Evolutionary conservation across 2,797 vertebrate species (phyloP).

Genomic region (Gephyroberyx darwinii): DNA sequence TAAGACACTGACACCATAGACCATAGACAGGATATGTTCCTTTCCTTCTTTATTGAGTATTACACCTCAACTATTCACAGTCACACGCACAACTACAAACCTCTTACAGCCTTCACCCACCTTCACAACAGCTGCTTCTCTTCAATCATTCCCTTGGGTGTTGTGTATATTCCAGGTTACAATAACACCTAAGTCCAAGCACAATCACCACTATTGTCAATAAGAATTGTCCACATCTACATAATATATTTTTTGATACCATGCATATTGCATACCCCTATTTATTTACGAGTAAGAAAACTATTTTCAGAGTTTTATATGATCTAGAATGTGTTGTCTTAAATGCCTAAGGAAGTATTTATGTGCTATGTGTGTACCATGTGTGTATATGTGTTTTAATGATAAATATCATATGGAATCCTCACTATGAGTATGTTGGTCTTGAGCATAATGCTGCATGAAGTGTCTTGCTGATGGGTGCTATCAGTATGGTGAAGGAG

Average conservation of each 20-base stretch:
- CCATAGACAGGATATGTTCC: slow-evolving; percentile 59
- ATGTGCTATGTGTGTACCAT: slow-evolving; percentile 80
- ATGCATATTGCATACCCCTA: slow-evolving; percentile 73
- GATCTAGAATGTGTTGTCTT: slow-evolving; percentile 75
- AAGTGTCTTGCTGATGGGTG: slow-evolving; percentile 80
- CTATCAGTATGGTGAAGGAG: slow-evolving; percentile 86
- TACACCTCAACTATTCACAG: slow-evolving; percentile 60
- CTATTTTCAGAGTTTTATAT: slow-evolving; percentile 79
- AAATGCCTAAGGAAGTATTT: slow-evolving; percentile 78
- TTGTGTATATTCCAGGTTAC: slow-evolving; percentile 62
- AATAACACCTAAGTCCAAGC: slow-evolving; percentile 67
- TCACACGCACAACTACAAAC: slow-evolving; percentile 49
- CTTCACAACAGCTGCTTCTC: slow-evolving; percentile 61
- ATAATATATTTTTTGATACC: slow-evolving; percentile 81
- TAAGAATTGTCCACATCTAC: slow-evolving; percentile 68
- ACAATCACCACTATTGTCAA: slow-evolving; percentile 74
- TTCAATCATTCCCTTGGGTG: slow-evolving; percentile 55
- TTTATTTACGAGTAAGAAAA: slow-evolving; percentile 76
- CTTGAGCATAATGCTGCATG: slow-evolving; percentile 79
- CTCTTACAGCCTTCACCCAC: slow-evolving; percentile 48
- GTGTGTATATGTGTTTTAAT: slow-evolving; percentile 75
- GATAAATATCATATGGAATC: slow-evolving; percentile 67
- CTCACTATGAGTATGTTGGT: slow-evolving; percentile 70
- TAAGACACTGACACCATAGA: slow-evolving; percentile 76
- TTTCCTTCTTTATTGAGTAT: slow-evolving; percentile 57